Percentiles rank a stretch among this genome's conserved stretches.
These are phyloP conservation scores for Centropristis striata DNA, from an alignment of 2,113 vertebrate genomes.

Conservation along the genomic window DNA sequence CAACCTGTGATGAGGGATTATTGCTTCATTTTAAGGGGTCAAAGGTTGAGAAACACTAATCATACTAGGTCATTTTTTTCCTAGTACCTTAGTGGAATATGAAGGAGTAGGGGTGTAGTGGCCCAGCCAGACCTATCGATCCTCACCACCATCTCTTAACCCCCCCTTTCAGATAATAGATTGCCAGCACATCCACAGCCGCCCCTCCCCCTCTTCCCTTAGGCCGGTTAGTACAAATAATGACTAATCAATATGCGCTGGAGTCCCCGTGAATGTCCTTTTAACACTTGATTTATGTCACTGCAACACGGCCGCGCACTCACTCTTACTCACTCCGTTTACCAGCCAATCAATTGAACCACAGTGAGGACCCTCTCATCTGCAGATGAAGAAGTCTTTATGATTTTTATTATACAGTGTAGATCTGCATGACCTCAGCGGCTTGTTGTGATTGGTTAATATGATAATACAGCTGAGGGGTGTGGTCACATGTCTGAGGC, in stretches of 20 bases:
- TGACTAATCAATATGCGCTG: slow-evolving; percentile 77
- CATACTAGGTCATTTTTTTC: background rate
- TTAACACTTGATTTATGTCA: slow-evolving; percentile 80
- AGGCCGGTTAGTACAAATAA: slow-evolving; percentile 78
- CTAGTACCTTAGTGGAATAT: slow-evolving; percentile 15
- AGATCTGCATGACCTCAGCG: background rate
- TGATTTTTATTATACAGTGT: background rate
- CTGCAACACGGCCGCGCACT: background rate
- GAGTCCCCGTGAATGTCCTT: slow-evolving; percentile 70
- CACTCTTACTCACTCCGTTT: slow-evolving; percentile 52
- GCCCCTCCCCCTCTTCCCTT: slow-evolving; percentile 20
- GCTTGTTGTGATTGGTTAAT: background rate
- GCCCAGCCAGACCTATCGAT: slow-evolving; percentile 66
- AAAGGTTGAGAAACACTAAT: background rate
- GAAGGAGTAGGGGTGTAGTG: slow-evolving; percentile 9
- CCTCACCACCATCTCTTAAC: background rate
- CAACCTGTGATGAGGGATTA: background rate
- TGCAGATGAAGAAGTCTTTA: slow-evolving; percentile 24
- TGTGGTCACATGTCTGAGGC: background rate
- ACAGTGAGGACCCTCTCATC: slow-evolving; percentile 9
- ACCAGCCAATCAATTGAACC: slow-evolving; percentile 67
- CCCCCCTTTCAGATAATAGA: slow-evolving; percentile 36
- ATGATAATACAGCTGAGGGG: background rate
- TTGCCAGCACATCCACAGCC: slow-evolving; percentile 34
- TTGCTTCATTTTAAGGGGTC: background rate